phyloP scores from a whole-genome alignment of 2,113 vertebrate species.

The Coregonus clupeaformis region DNA sequence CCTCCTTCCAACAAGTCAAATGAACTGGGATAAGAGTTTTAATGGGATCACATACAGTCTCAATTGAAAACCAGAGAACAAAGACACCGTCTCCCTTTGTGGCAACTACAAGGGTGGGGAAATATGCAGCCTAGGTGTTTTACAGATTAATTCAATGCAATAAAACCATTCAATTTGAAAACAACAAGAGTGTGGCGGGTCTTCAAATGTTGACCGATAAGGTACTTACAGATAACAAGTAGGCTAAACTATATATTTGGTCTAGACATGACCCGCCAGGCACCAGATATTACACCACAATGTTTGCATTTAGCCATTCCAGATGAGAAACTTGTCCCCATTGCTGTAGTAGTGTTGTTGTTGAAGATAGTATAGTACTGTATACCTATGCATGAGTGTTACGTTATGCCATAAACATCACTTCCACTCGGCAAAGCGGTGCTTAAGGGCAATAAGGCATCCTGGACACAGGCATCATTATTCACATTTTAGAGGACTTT shows the following conservation, averaged over 20 bases:
- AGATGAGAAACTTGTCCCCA: slow-evolving; percentile 36
- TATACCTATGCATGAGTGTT: neutral
- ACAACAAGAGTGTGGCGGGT: slow-evolving; percentile 47
- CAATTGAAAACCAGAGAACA: slow-evolving; percentile 39
- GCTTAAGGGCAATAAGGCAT: slow-evolving; percentile 42
- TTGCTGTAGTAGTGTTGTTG: slow-evolving; percentile 30
- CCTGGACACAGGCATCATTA: slow-evolving; percentile 45
- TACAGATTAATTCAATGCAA: slow-evolving; percentile 54
- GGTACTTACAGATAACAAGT: slow-evolving; percentile 53
- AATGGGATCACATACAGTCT: slow-evolving; percentile 32
- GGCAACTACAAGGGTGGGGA: slow-evolving; percentile 41
- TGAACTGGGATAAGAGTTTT: neutral
- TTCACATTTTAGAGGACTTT: slow-evolving; percentile 53
- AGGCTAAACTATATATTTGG: slow-evolving; percentile 23
- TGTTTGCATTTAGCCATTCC: slow-evolving; percentile 41
- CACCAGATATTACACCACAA: slow-evolving; percentile 17
- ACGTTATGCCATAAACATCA: slow-evolving; percentile 36
- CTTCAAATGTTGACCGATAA: slow-evolving; percentile 63
- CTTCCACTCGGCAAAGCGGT: slow-evolving; percentile 57
- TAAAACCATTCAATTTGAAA: slow-evolving; percentile 68
- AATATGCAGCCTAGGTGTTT: slow-evolving; percentile 65
- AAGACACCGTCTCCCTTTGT: slow-evolving; percentile 43
- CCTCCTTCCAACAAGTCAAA: neutral
- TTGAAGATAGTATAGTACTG: slow-evolving; percentile 12
- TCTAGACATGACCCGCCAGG: slow-evolving; percentile 12